Base-by-base conservation (phyloP, 2,888 invertebrate genomes). In the Notocelia uddmanniana region DNA sequence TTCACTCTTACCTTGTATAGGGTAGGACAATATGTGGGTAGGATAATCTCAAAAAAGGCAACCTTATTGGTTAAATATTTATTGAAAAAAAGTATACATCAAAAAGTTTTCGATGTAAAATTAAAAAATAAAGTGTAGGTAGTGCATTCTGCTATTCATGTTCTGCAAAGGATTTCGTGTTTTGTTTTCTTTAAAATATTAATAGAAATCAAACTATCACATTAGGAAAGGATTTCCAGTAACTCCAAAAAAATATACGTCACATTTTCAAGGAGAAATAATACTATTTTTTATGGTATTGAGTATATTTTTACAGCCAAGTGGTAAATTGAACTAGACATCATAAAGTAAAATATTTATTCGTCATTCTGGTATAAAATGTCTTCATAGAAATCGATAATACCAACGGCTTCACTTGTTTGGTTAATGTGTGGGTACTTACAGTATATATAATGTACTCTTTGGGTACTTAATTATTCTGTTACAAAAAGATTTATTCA, bases 21-120 rank as follows among this genome's bases (percentile, higher is more conserved):
- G 5, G 1, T 6, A 45, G 45, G n/a, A n/a, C n/a, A 45, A 45
- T 45, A 41, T 1, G 45, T 13, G n/a, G n/a, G n/a, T 5, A 41
- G 41, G 41, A 13, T 45, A 45, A 45, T n/a, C 8, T 45, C 45
- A 45, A 45, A n/a, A 45, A 45, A 45, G 6, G 5, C 45, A 21
- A 15, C 37, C 63, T 58, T 75, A 77, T 85, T 87, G 90, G 84
- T 91, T 92, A 92, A 87, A 91, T 86, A 86, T 80, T 87, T 90
- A 92, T 90, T 91, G 84, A 84, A 91, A 92, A n/a, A 92, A 92
- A 90, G 89, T 90, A 90, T 89, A 90, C 92, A 91, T 91, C 92
- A 91, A 92, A 92, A 91, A 86, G 83, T 82, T 84, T 91, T 92
- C 91, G 90, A 92, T 92, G 91, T 91, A 92, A 92, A 92, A 91